Conservation (phyloP, 2,888 invertebrate genomes). For the Macropis europaea region DNA sequence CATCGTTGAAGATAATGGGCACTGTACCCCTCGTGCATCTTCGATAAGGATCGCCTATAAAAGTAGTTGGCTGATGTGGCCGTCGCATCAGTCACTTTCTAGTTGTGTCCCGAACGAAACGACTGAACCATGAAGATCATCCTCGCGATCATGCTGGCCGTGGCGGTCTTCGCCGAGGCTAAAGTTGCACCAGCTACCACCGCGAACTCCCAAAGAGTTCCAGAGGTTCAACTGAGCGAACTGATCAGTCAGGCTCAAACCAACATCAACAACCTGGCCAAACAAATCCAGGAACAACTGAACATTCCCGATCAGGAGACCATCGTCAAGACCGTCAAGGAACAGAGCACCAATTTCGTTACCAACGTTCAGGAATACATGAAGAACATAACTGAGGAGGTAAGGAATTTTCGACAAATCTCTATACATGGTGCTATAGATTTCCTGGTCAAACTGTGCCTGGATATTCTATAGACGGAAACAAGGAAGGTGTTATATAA, state of each 20-base stretch:
- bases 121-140: conserved; percentile 60
- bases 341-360: conserved; percentile 66
- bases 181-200: conserved; percentile 32
- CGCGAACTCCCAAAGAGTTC: conserved; percentile 13
- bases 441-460: no score
- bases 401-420: conserved; percentile 47
- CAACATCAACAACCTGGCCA: conserved; percentile 65
- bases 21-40: conserved; percentile 67
- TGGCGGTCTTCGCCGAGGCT: conserved; percentile 18
- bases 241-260: conserved; percentile 68
- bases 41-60: conserved; percentile 73
- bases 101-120: conserved; percentile 24
- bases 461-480: no score
- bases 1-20: conserved; percentile 54
- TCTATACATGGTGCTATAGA: no score
- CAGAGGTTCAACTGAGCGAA: conserved; percentile 53
- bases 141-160: conserved; percentile 26
- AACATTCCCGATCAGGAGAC: conserved; percentile 69
- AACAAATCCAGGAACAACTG: conserved; percentile 67
- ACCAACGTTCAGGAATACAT: conserved; percentile 67
- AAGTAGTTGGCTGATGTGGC: conserved; percentile 51
- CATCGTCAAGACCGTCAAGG: conserved; percentile 66
- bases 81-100: conserved; percentile 65
- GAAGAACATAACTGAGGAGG: conserved; percentile 67
- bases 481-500: no score